These are phyloP conservation scores for Heterodera carotae DNA, from an alignment of 1,140 invertebrate species.

Conservation along the genomic window DNA sequence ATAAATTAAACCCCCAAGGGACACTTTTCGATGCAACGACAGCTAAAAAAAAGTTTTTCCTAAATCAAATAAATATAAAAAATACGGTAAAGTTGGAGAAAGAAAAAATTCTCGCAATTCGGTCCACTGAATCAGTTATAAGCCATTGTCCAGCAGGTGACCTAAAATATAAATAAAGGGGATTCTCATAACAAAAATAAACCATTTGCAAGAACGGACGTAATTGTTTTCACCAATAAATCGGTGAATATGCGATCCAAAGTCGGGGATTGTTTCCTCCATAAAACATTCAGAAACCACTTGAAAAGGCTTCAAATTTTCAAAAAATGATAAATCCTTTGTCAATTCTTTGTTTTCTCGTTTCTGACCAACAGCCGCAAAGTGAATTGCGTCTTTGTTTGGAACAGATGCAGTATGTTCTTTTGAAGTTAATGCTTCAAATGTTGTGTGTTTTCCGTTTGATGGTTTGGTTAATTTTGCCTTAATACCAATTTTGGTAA, in stretches of 20 bases:
- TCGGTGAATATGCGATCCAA: slow-evolving; percentile 23
- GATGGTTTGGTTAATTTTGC: neutral
- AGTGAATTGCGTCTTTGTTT: neutral
- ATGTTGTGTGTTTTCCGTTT: neutral
- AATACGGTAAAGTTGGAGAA: slow-evolving; percentile 11
- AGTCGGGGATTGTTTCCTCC: slow-evolving; percentile 35
- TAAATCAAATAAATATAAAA: too few species aligned
- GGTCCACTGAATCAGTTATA: slow-evolving; percentile 45
- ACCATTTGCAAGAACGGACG: slow-evolving; percentile 43
- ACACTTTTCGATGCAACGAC: slow-evolving; percentile 11
- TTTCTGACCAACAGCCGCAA: neutral
- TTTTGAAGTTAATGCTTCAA: neutral
- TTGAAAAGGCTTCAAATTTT: slow-evolving; percentile 19
- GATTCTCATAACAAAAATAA: neutral
- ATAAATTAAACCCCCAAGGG: slow-evolving; percentile 42
- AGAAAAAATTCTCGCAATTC: slow-evolving; percentile 40
- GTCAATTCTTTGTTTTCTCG: neutral
- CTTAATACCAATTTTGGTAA: too few species aligned
- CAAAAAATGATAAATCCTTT: neutral
- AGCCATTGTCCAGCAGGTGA: slow-evolving; percentile 42
- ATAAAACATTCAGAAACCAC: slow-evolving; percentile 26
- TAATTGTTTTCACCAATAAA: slow-evolving; percentile 40
- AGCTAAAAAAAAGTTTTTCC: slow-evolving; percentile 27
- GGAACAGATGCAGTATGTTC: neutral
- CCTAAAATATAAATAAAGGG: slow-evolving; percentile 12